phyloP scores from a whole-genome alignment of 2,888 invertebrate species.

The Linnaemya tessellans region DNA sequence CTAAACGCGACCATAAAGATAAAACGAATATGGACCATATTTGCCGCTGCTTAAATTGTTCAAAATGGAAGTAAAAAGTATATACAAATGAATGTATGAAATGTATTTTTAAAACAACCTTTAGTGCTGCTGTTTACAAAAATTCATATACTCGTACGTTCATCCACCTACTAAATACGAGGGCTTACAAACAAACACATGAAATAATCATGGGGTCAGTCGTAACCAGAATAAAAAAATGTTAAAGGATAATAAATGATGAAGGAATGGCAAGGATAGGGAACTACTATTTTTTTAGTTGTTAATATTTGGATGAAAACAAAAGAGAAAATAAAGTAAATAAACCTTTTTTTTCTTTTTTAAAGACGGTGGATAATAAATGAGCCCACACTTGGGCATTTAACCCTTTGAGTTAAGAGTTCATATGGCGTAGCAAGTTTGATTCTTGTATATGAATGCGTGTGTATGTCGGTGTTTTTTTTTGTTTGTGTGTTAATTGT shows the following conservation, averaged over 20 bases:
- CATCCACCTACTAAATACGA: conserved; percentile 40
- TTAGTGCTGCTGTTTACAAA: conserved; percentile 40
- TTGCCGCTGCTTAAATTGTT: conserved; percentile 68
- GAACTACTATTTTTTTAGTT: conserved; percentile 8
- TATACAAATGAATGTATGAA: not conserved
- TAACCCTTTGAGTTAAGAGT: conserved; percentile 72
- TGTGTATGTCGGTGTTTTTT: conserved; percentile 11
- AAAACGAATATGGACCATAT: conserved; percentile 78
- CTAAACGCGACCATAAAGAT: conserved; percentile 83
- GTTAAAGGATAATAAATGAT: conserved; percentile 33
- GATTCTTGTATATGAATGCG: not conserved
- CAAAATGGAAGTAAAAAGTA: conserved; percentile 29
- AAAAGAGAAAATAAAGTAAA: conserved; percentile 26
- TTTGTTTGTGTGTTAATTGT: conserved; percentile 79
- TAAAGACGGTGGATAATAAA: conserved; percentile 57
- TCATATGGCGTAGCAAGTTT: not conserved
- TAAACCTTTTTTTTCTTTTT: conserved; percentile 13
- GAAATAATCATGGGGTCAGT: conserved; percentile 46
- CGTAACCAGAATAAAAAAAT: conserved; percentile 35
- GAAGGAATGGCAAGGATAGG: conserved; percentile 24
- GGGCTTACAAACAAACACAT: conserved; percentile 1
- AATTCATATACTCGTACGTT: conserved; percentile 26
- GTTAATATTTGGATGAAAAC: conserved; percentile 40
- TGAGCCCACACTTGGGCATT: conserved; percentile 64
- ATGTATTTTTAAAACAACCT: conserved; percentile 24